Conservation (phyloP, 2,888 invertebrate species). For the Corbicula japonica region DNA sequence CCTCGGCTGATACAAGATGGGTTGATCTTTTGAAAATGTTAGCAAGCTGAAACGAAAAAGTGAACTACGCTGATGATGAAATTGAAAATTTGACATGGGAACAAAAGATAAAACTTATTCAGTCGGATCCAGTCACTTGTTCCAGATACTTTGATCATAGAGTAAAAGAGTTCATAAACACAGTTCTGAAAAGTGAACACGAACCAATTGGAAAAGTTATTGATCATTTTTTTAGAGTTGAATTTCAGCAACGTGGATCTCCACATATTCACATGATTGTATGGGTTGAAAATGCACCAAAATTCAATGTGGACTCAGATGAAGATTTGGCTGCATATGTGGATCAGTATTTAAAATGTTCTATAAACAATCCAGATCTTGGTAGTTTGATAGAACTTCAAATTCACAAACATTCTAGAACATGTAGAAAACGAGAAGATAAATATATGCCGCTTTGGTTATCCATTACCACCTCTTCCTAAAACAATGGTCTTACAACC, state of each 20-base stretch:
- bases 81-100: slow-evolving; percentile 44
- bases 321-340: no score
- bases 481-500: slow-evolving; percentile 50
- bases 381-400: no score
- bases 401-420: no score
- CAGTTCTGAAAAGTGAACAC: slow-evolving; percentile 48
- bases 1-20: slow-evolving; percentile 64
- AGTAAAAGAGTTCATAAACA: no score
- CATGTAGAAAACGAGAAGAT: no score
- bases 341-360: no score
- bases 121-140: slow-evolving; percentile 63
- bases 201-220: slow-evolving; percentile 47
- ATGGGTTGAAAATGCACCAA: slow-evolving; percentile 60
- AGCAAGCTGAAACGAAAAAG: slow-evolving; percentile 37
- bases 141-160: slow-evolving; percentile 59
- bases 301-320: no score
- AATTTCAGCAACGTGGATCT: slow-evolving; percentile 61
- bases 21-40: slow-evolving; percentile 58
- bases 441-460: slow-evolving; percentile 9
- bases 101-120: slow-evolving; percentile 50
- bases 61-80: slow-evolving; percentile 31
- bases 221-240: slow-evolving; percentile 58
- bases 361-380: no score
- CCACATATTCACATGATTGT: no score
- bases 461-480: slow-evolving; percentile 43